Percentiles rank a stretch among this genome's conserved stretches.
Conservation (phyloP, 2,797 vertebrate genomes). For the Chelon auratus region DNA sequence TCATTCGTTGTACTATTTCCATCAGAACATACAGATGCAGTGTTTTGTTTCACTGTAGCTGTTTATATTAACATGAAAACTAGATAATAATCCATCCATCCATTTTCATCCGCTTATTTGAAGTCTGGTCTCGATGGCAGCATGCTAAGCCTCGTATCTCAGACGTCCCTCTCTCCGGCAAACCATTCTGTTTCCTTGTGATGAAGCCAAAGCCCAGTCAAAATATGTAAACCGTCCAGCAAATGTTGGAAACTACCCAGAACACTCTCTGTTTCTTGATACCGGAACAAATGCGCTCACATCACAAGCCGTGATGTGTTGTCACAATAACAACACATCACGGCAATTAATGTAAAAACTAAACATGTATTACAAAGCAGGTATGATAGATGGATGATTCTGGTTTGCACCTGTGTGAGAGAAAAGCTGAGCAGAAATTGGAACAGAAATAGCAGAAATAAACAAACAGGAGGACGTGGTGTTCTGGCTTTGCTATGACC, state of each 20-base stretch:
- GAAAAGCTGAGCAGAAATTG: constrained; percentile 29
- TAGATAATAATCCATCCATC: neutral
- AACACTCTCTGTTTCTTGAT: neutral
- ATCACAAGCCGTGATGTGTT: no score
- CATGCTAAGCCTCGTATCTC: no score
- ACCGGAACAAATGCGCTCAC: neutral
- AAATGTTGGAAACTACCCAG: neutral
- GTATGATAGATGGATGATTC: neutral
- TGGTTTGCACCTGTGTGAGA: constrained; percentile 28
- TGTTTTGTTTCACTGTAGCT: constrained; percentile 1
- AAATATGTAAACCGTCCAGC: no score
- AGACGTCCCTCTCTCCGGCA: no score
- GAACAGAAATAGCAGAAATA: constrained; percentile 9
- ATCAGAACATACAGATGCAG: constrained; percentile 3
- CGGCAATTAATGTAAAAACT: neutral
- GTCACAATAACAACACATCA: neutral
- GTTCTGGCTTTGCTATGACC: constrained; percentile 43
- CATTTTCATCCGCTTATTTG: no score
- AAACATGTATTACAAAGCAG: neutral
- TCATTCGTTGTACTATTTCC: constrained; percentile 5
- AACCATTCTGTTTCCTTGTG: no score
- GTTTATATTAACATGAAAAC: constrained; percentile 1
- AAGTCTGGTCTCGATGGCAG: no score
- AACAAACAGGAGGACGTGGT: neutral
- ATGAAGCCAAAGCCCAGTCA: no score